A percentile compares a stretch with the other conserved stretches of the same genome.
These are phyloP conservation scores for Aspidoscelis tigris DNA, from an alignment of 2,113 vertebrate species.

Conservation along the genomic window DNA sequence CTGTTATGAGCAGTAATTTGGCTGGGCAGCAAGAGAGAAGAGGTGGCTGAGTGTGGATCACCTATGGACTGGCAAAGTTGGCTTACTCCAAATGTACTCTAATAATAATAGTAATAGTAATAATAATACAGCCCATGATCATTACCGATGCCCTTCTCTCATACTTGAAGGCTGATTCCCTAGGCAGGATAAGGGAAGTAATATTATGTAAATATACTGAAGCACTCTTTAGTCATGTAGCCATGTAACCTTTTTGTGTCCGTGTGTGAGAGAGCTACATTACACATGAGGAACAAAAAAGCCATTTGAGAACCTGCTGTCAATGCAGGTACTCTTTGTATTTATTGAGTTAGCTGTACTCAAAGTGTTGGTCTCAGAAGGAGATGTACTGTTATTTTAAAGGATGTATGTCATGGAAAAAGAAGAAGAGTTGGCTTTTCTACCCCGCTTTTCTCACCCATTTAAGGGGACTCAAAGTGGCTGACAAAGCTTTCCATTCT, in stretches of 20 bases:
- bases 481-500: too few species aligned
- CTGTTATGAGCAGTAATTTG: not conserved
- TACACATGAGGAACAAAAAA: conserved; percentile 33
- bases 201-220: not conserved
- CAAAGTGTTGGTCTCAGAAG: conserved; percentile 16
- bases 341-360: conserved; percentile 38
- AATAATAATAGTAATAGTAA: not conserved
- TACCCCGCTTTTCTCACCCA: too few species aligned
- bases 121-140: not conserved
- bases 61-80: not conserved
- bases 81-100: not conserved
- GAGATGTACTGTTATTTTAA: not conserved
- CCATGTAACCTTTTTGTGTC: conserved; percentile 8
- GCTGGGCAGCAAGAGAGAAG: not conserved
- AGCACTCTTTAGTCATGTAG: conserved; percentile 1
- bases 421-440: too few species aligned
- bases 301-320: conserved; percentile 38
- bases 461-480: too few species aligned
- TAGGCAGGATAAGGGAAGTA: not conserved
- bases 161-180: not conserved
- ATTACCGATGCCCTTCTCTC: not conserved
- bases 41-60: not conserved
- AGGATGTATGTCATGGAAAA: too few species aligned
- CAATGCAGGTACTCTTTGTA: conserved; percentile 47
- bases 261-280: too few species aligned